Percentiles rank a stretch among this genome's conserved stretches.
These are phyloP conservation scores for Gadus macrocephalus DNA, from an alignment of 2,113 vertebrate species.

Conservation along the genomic window DNA sequence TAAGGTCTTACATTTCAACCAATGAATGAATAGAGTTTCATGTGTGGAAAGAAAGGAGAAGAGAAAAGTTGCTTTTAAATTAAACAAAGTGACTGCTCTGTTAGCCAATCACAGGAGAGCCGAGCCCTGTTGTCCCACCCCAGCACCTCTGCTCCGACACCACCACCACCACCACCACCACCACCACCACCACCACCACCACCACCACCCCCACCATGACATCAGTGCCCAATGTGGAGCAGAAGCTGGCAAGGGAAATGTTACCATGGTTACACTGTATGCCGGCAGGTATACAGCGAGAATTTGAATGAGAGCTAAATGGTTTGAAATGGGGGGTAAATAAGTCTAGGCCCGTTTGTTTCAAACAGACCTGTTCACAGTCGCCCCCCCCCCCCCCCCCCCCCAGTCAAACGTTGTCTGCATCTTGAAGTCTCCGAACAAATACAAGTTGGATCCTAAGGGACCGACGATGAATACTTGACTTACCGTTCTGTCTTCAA, in stretches of 20 bases:
- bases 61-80: slow-evolving; percentile 47
- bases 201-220: too few relatives aligned
- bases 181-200: background rate
- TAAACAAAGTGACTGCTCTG: slow-evolving; percentile 7
- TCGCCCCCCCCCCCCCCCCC: too few relatives aligned
- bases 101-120: background rate
- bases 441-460: too few relatives aligned
- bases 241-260: too few relatives aligned
- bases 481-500: slow-evolving; percentile 99
- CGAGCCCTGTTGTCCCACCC: too few relatives aligned
- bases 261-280: too few relatives aligned
- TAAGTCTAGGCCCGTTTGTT: background rate
- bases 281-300: too few relatives aligned
- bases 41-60: slow-evolving; percentile 41
- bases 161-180: background rate
- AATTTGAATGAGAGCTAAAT: slow-evolving; percentile 5
- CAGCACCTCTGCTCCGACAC: background rate
- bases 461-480: background rate
- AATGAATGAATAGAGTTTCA: slow-evolving; percentile 38
- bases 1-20: slow-evolving; percentile 57
- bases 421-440: background rate
- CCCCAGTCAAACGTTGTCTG: too few relatives aligned
- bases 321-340: background rate
- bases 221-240: too few relatives aligned
- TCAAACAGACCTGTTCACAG: too few relatives aligned